These are phyloP conservation scores for Busseola fusca DNA, from an alignment of 2,888 invertebrate species.

Conservation along the genomic window DNA sequence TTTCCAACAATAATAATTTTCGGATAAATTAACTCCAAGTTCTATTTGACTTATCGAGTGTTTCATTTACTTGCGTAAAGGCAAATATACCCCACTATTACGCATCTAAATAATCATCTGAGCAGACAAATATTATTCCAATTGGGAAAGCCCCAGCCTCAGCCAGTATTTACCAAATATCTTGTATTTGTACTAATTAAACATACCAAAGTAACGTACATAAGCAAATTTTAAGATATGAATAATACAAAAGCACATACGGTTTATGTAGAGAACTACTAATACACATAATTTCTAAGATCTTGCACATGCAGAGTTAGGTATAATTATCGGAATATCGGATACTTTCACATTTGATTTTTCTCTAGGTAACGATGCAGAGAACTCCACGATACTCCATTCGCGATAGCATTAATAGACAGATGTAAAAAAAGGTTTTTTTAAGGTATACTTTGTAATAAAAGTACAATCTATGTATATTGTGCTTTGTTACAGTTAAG, in stretches of 20 bases:
- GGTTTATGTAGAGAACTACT: constrained; percentile 25
- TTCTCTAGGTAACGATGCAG: no score
- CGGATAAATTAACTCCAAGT: constrained; percentile 10
- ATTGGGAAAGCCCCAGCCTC: constrained; percentile 70
- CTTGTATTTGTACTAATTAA: constrained; percentile 50
- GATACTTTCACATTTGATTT: background rate
- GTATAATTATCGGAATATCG: constrained; percentile 3
- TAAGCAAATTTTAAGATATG: constrained; percentile 43
- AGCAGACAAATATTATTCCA: constrained; percentile 65
- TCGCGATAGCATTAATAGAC: no score
- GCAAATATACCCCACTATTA: constrained; percentile 37
- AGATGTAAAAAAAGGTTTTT: no score
- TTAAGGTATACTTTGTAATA: no score
- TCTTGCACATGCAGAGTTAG: constrained; percentile 27
- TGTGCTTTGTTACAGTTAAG: no score
- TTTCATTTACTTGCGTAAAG: constrained; percentile 30
- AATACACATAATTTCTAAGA: constrained; percentile 19
- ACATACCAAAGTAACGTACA: constrained; percentile 43
- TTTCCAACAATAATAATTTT: background rate
- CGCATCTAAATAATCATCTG: constrained; percentile 44
- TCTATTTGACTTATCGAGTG: background rate
- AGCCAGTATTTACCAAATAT: constrained; percentile 58
- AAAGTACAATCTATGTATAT: no score
- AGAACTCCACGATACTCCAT: no score
- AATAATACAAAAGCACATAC: constrained; percentile 50